Percentiles rank a stretch among this genome's conserved stretches.
These are phyloP conservation scores for Drosophila tsacasi DNA, from an alignment of 1,140 invertebrate species.

Conservation along the genomic window DNA sequence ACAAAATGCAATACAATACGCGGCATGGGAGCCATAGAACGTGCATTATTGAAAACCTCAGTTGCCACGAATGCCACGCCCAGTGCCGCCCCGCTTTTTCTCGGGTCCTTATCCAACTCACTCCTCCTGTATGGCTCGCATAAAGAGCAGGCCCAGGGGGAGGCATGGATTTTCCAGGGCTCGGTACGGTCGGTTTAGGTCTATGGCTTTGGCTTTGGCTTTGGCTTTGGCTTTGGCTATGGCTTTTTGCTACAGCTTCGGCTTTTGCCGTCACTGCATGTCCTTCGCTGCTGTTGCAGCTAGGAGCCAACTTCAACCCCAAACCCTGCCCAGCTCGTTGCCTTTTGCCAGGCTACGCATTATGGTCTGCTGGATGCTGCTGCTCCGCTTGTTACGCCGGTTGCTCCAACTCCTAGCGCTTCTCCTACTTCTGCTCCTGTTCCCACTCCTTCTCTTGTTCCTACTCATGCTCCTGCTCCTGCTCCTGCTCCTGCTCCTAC, in stretches of 20 bases:
- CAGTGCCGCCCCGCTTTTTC: background rate
- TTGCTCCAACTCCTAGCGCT: slow-evolving; percentile 8
- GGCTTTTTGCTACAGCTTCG: slow-evolving; percentile 37
- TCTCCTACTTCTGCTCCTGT: background rate
- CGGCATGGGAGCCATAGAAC: slow-evolving; percentile 59
- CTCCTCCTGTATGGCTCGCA: background rate
- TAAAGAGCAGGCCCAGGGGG: background rate
- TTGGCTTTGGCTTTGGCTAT: slow-evolving; percentile 24
- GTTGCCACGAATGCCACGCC: slow-evolving; percentile 26
- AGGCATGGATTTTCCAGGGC: slow-evolving; percentile 22
- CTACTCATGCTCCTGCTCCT: background rate
- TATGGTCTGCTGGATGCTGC: slow-evolving; percentile 43
- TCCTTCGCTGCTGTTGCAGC: slow-evolving; percentile 35
- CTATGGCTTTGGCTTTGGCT: slow-evolving; percentile 51
- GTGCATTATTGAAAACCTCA: slow-evolving; percentile 79
- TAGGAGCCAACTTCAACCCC: background rate
- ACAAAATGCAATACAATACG: slow-evolving; percentile 80
- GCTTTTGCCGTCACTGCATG: slow-evolving; percentile 66
- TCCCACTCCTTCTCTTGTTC: slow-evolving; percentile 4
- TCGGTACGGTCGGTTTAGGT: slow-evolving; percentile 32
- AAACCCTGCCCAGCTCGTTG: slow-evolving; percentile 14
- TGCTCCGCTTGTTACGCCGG: slow-evolving; percentile 15
- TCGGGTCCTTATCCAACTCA: slow-evolving; percentile 12
- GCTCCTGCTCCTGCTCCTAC: slow-evolving; percentile 13
- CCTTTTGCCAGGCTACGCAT: slow-evolving; percentile 61